Conservation (phyloP, 2,888 invertebrate genomes). For the Sminthurides aquaticus region DNA sequence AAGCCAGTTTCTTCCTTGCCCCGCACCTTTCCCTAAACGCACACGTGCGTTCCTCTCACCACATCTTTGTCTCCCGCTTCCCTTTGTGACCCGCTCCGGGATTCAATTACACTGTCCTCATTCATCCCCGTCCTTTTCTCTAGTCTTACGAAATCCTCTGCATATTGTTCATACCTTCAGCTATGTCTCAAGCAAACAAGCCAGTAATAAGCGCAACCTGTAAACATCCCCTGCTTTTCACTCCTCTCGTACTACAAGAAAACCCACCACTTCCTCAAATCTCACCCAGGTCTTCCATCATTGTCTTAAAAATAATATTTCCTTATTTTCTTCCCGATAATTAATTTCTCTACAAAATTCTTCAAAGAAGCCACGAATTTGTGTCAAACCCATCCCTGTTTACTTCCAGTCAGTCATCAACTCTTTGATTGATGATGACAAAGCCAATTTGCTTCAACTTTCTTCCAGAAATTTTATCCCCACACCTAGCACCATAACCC, state of each 20-base stretch:
- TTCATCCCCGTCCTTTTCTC: neutral
- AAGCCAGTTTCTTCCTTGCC: too few species aligned
- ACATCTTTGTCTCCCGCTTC: too few species aligned
- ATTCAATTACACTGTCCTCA: neutral
- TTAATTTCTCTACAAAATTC: neutral
- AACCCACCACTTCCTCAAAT: neutral
- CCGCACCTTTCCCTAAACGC: too few species aligned
- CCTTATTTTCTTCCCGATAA: neutral
- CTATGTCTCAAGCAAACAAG: too few species aligned
- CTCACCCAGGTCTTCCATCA: neutral
- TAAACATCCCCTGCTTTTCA: neutral
- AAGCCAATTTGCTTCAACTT: neutral
- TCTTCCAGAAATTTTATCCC: neutral
- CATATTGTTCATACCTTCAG: too few species aligned
- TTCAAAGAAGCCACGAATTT: neutral
- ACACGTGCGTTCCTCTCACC: too few species aligned
- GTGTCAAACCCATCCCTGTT: neutral
- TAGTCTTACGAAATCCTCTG: too few species aligned
- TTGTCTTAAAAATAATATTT: neutral
- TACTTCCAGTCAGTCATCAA: neutral
- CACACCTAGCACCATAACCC: neutral
- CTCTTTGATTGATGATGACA: neutral
- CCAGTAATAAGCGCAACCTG: too few species aligned
- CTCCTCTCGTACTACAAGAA: neutral
- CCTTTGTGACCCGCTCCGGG: too few species aligned